Percentiles rank a stretch among this genome's conserved stretches.
Conservation (phyloP, 2,888 invertebrate species). For the Scelioninae gen. 2 region DNA sequence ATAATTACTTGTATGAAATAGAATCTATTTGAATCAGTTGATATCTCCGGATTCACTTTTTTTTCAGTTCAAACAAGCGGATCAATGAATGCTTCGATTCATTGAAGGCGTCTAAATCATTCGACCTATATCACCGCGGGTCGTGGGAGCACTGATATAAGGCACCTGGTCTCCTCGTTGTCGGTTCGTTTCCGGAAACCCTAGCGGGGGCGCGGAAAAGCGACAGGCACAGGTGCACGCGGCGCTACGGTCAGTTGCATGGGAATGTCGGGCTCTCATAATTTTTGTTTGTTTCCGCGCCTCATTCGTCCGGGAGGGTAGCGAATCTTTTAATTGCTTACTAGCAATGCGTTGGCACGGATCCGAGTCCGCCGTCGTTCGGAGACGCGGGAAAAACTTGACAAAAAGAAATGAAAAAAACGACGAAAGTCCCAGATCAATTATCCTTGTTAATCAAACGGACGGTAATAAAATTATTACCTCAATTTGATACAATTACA, state of each 20-base stretch:
- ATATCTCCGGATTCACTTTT: too few relatives aligned
- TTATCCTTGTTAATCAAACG: too few relatives aligned
- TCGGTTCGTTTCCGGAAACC: constrained; percentile 39
- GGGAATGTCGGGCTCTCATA: constrained; percentile 44
- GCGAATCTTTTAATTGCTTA: constrained; percentile 53
- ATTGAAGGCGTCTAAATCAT: constrained; percentile 17
- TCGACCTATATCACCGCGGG: constrained; percentile 32
- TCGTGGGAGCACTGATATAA: constrained; percentile 38
- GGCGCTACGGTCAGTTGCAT: constrained; percentile 51
- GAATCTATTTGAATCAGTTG: too few relatives aligned
- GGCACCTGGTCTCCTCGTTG: constrained; percentile 31
- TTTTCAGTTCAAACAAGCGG: too few relatives aligned
- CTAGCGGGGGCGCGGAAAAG: constrained; percentile 32
- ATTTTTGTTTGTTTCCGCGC: constrained; percentile 49
- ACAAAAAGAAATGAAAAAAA: not conserved
- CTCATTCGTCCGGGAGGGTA: constrained; percentile 24
- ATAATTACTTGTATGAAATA: too few relatives aligned
- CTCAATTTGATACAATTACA: too few relatives aligned
- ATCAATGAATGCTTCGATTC: too few relatives aligned
- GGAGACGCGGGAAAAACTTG: not conserved
- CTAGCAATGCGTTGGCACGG: constrained; percentile 41
- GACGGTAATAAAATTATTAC: too few relatives aligned
- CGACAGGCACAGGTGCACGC: constrained; percentile 43
- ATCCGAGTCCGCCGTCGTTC: not conserved
- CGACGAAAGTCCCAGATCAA: too few relatives aligned